Evolutionary conservation across 2,113 vertebrate species (phyloP).

Genomic region (Carassius carassius): DNA sequence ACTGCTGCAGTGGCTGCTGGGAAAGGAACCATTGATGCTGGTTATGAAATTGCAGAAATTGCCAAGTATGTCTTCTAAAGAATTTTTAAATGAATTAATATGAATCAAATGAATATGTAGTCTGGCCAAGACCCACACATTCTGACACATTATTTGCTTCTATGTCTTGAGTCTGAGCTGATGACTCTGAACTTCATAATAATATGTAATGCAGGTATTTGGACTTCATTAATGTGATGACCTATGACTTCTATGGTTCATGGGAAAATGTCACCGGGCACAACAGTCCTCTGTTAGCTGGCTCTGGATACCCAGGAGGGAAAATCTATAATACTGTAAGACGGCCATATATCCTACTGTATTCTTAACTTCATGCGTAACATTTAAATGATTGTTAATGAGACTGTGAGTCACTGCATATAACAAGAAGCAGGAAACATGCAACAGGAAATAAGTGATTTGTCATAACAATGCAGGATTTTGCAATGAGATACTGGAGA

Average conservation of each 20-base stretch:
- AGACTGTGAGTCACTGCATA: not conserved
- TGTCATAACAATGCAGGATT: constrained; percentile 62
- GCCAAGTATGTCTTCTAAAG: constrained; percentile 67
- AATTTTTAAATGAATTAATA: not conserved
- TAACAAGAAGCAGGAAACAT: not conserved
- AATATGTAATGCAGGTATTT: constrained; percentile 65
- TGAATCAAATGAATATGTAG: not conserved
- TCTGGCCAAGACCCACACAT: not conserved
- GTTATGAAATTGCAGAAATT: constrained; percentile 74
- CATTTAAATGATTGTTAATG: not conserved
- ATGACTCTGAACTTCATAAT: not conserved
- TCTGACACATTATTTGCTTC: not conserved
- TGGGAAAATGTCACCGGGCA: constrained; percentile 75
- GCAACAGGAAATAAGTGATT: not conserved
- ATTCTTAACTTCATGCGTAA: not conserved
- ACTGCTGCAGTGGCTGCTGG: constrained; percentile 76
- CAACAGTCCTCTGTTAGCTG: constrained; percentile 72
- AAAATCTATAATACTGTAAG: constrained; percentile 67
- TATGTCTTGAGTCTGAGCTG: not conserved
- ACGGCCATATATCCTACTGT: not conserved
- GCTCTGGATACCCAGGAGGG: constrained; percentile 49
- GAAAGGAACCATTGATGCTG: constrained; percentile 66
- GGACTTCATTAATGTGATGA: constrained; percentile 79
- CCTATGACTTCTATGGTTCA: constrained; percentile 78
- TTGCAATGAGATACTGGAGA: constrained; percentile 75